Evolutionary conservation across 2,113 vertebrate species (phyloP), one percentile per base, ranked within the genome.

Genomic region (Aramus guarauna): DNA sequence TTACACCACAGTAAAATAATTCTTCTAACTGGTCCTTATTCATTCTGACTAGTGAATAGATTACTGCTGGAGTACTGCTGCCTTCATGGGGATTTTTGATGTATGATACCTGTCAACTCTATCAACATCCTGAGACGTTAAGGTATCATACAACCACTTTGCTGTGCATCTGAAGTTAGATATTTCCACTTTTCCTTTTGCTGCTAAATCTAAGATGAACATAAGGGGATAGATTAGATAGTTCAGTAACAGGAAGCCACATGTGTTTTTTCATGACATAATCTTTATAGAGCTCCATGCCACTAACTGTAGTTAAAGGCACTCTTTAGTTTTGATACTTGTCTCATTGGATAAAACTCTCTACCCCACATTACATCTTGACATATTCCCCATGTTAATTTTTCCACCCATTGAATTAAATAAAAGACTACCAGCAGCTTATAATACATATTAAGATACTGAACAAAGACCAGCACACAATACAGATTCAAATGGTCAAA

Each of bases 251-350:
- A 89, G 76, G 36, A 95, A 97, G 53, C 37, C 72, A 74, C 60
- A 66, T 36, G 47, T 24, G 37, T 45, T 67, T 79, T 63, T 15
- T 90, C 59, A 39, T 59, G 50, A 50, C 12, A 17, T 37, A 12
- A 43, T 8, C 59, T 77, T 66, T n/a, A 69, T 48, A 90, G 41
- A 83, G 59, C 48, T 96, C 34, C 52, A 32, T 4, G 11, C 55
- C 76, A 71, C 52, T 53, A 53, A 19, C 47, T 85, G 66, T 17
- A 68, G 13, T 93, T 91, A 93, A 97, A 97, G 96, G 95, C 95
- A 97, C 94, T 95, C 96, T 90, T 93, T 60, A 89, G 79, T 93
- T 92, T 87, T 1, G 3, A 60, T 12, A 77, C 85, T 80, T 64
- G 36, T 83, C 82, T 80, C 9, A 3, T 68, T 79, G 36, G 62